Base-by-base conservation (phyloP, 1,140 invertebrate species). In the Drosophila navojoa region DNA sequence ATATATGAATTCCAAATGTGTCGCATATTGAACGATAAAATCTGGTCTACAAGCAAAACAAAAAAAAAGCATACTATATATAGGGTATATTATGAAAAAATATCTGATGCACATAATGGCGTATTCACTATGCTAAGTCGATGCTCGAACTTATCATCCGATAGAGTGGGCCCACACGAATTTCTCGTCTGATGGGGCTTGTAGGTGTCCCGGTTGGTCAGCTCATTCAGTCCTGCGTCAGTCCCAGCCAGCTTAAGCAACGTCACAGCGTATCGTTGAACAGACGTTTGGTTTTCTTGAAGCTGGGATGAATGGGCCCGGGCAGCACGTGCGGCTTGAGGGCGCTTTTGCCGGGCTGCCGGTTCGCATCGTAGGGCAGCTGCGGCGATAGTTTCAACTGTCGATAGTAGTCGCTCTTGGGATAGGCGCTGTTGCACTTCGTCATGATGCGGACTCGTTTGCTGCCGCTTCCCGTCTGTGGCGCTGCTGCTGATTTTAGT, bases 221-320 rank as follows among this genome's bases (percentile, higher is more conserved):
- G 16, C 25, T 35, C 57, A 53, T 71, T 52, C 49, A 53, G 15
- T 52, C 62, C 49, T 53, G 35, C 27, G 19, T 57, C 25, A 68
- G 6, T 47, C 62, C 52, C 42, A 71, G 25, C 74, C 79, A 71
- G 25, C 53, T 42, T 22, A 74, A 45, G 40, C 73, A 68, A 68
- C 62, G 85, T 90, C 79, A 90, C 67, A 91, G 79, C 27, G 91
- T 92, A 61, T 92, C 91, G 64, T 92, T 92, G 11, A 91, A 80
- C 5, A 85, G 55, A 42, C 80, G 73, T 71, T 94, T 94, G 58
- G 93, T 93, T 22, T 57, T 76, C 82, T 94, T 95, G 69, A 95
- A 96, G 85, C 96, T 96, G 16, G 96, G 96, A 93, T 96, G 95
- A 19, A 96, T 94, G 0, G 95, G 95, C n/a, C 95, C 95, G 0